Conservation (phyloP, 2,113 vertebrate genomes). For the Recurvirostra avosetta region DNA sequence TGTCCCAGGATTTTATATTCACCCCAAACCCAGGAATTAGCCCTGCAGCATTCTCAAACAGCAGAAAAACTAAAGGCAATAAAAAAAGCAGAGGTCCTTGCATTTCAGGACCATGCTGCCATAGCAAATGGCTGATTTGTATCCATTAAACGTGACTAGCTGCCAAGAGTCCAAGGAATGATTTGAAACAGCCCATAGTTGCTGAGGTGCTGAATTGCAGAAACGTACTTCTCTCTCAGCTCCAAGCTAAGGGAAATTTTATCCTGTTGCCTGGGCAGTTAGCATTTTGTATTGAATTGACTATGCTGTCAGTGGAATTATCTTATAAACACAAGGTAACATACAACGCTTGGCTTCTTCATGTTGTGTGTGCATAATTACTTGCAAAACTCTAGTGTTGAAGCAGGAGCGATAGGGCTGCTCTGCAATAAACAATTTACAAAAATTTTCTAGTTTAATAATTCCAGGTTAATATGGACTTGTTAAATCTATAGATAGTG, state of each 20-base stretch:
- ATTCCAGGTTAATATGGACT: not conserved
- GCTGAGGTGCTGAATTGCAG: not conserved
- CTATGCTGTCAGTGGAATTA: not conserved
- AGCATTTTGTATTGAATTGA: not conserved
- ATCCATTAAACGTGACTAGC: not conserved
- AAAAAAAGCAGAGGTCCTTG: not conserved
- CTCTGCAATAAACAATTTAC: not conserved
- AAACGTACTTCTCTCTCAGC: not conserved
- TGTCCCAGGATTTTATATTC: not conserved
- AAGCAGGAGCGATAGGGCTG: not conserved
- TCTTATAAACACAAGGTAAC: not conserved
- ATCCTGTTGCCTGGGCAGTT: not conserved
- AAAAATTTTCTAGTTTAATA: not conserved
- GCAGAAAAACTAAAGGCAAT: not conserved
- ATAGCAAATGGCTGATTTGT: not conserved
- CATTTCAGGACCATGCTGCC: not conserved
- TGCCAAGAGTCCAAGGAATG: not conserved
- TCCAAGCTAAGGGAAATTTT: not conserved
- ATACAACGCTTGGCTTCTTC: not conserved
- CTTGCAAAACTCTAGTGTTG: not conserved
- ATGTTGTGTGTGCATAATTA: not conserved
- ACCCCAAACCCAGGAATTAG: not conserved
- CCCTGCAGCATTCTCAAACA: not conserved
- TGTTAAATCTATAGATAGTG: not conserved
- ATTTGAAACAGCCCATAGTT: not conserved